A percentile compares a stretch with the other conserved stretches of the same genome.
Conservation (phyloP, 1,140 invertebrate species). For the Diprion similis region DNA sequence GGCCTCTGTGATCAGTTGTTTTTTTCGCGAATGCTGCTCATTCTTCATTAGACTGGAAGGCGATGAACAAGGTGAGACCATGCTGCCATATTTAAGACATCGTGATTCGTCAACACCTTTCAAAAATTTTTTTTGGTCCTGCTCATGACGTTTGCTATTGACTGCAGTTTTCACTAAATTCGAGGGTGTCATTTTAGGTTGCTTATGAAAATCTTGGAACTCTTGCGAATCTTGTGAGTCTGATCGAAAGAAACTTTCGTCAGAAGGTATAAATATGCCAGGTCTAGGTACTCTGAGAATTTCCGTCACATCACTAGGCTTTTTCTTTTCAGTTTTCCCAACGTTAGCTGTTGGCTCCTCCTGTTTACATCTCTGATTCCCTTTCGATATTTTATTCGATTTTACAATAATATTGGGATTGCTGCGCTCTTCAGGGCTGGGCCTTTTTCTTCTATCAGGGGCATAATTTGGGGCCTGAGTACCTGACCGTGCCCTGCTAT, state of each 20-base stretch:
- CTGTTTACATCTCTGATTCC: not conserved
- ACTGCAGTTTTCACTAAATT: constrained; percentile 71
- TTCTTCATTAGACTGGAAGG: constrained; percentile 16
- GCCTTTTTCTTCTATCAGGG: constrained; percentile 58
- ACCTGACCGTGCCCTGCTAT: constrained; percentile 63
- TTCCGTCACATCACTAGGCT: constrained; percentile 7
- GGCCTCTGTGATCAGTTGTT: constrained; percentile 37
- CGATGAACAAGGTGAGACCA: constrained; percentile 14
- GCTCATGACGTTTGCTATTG: constrained; percentile 67
- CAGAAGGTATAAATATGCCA: constrained; percentile 48
- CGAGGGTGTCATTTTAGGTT: constrained; percentile 66
- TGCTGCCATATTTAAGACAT: constrained; percentile 11
- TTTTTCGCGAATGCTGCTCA: constrained; percentile 29
- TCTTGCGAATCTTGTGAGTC: constrained; percentile 15
- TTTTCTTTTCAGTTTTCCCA: constrained; percentile 13
- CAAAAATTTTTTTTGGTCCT: constrained; percentile 53
- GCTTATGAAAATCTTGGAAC: constrained; percentile 30
- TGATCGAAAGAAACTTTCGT: constrained; percentile 36
- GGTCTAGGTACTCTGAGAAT: constrained; percentile 40
- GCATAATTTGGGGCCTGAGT: constrained; percentile 62
- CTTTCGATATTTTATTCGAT: not conserved
- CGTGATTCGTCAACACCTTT: constrained; percentile 43
- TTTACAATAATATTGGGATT: constrained; percentile 21
- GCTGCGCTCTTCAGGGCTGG: constrained; percentile 35
- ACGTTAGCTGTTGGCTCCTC: not conserved